Percentiles rank a stretch among this genome's conserved stretches.
Evolutionary conservation across 2,797 vertebrate species (phyloP).

Genomic region (Anolis apletophallus): DNA sequence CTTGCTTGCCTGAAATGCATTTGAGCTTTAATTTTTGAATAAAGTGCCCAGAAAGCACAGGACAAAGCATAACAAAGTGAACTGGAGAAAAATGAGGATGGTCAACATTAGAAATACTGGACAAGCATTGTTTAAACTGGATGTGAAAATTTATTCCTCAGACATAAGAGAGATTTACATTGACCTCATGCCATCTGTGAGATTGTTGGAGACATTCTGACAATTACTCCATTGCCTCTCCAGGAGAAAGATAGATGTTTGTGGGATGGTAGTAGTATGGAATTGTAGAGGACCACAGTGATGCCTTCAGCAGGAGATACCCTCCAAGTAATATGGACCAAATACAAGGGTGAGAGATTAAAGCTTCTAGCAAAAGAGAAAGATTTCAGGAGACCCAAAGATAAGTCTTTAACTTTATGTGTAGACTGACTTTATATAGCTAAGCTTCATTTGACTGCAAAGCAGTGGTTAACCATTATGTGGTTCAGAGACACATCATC

Average conservation of each 20-base stretch:
- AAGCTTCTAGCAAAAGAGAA: not conserved
- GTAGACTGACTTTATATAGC: not conserved
- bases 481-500: not conserved
- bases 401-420: not conserved
- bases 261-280: not conserved
- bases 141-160: not conserved
- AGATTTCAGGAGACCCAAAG: not conserved
- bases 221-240: not conserved
- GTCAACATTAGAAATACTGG: not conserved
- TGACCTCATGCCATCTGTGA: not conserved
- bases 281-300: too few species aligned
- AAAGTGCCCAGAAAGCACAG: not conserved
- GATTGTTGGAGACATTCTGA: not conserved
- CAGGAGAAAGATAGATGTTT: not conserved
- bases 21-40: not conserved
- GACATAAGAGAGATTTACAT: not conserved
- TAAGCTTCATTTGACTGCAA: not conserved
- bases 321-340: not conserved
- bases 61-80: not conserved
- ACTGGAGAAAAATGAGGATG: not conserved
- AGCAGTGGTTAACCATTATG: not conserved
- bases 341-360: too few species aligned
- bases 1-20: constrained; percentile 7
- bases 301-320: too few species aligned
- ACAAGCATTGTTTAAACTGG: not conserved